Evolutionary conservation across 2,797 vertebrate species (phyloP), one percentile per base, ranked within the genome.

Genomic region (Sebastes kiyomatsui): DNA sequence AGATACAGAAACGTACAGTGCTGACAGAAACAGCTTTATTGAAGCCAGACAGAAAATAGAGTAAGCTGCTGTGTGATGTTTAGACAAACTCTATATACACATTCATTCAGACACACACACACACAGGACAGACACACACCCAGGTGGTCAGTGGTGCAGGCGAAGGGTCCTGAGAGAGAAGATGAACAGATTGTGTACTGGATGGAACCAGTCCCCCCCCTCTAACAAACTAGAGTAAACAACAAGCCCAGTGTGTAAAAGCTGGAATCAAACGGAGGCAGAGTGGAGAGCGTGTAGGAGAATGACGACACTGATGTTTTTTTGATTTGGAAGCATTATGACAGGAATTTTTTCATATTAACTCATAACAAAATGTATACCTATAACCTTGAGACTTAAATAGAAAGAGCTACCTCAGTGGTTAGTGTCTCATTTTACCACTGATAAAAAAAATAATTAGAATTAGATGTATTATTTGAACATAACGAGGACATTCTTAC

Each of bases 11-110:
- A 72, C 27, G 0, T 30, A 30, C 35, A 68, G 27, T 61, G 64
- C 49, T 72, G 71, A 86, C 58, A 60, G 60, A 72, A 74, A 70
- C 67, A 56, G 81, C 61, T 90, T 90, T 90, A 88, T 86, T 91
- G 65, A 75, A 85, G 81, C 61, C 66, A 35, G 78, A 84, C 72
- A 77, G 68, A 85, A 75, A 74, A 85, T 42, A 60, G 28, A 67
- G 76, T 35, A 67, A 84, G 84, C 81, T 81, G 84, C 79, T 65
- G 59, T 54, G 28, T 70, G 71, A 85, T 42, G 67, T 38, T 28
- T 5, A 28, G 27, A 81, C 74, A 76, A 49, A 70, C 67, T 54
- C 11, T 49, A 30, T 52, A 10, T 11, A 65, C 23, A 77, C 58
- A 30, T 46, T 46, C 54, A 75, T 27, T 30, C 62, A 67, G 10